Percentiles rank a stretch among this genome's conserved stretches.
Evolutionary conservation across 1,140 invertebrate genomes (phyloP).

Genomic region (Ceratosolen fusciceps): DNA sequence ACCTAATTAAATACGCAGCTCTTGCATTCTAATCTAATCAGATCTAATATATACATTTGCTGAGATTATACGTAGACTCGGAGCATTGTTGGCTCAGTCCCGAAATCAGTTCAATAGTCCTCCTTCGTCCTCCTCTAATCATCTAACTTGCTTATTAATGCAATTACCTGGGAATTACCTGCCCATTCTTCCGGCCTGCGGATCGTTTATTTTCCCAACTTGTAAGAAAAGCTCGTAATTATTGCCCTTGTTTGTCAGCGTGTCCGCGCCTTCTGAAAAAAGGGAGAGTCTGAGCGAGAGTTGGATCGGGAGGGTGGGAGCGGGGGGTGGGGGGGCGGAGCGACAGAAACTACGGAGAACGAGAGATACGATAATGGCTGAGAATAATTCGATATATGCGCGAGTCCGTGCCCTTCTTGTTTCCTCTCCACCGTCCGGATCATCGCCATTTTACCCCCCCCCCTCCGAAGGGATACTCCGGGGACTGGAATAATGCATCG

Average conservation of each 20-base stretch:
- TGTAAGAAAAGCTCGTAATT: too few species aligned
- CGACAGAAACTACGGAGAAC: not conserved
- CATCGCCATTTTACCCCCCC: not conserved
- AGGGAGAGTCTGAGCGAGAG: not conserved
- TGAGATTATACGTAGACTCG: not conserved
- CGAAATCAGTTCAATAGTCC: not conserved
- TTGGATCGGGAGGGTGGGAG: not conserved
- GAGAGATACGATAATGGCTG: not conserved
- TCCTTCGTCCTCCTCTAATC: not conserved
- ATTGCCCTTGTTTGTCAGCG: not conserved
- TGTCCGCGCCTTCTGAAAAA: not conserved
- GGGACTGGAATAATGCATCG: conserved; percentile 44
- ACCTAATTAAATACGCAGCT: not conserved
- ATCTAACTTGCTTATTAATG: not conserved
- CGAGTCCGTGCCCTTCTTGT: conserved; percentile 3
- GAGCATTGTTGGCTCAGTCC: not conserved
- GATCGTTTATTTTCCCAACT: too few species aligned
- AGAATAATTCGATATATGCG: conserved; percentile 49
- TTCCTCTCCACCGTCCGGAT: conserved; percentile 1
- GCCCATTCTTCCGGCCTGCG: too few species aligned
- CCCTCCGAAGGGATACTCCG: not conserved
- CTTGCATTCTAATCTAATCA: too few species aligned
- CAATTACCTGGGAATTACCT: not conserved
- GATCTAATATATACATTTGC: not conserved
- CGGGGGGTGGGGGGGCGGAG: not conserved